Percentiles rank a stretch among this genome's conserved stretches.
phyloP scores from a whole-genome alignment of 2,888 invertebrate genomes.

The Apodemia hepburni region DNA sequence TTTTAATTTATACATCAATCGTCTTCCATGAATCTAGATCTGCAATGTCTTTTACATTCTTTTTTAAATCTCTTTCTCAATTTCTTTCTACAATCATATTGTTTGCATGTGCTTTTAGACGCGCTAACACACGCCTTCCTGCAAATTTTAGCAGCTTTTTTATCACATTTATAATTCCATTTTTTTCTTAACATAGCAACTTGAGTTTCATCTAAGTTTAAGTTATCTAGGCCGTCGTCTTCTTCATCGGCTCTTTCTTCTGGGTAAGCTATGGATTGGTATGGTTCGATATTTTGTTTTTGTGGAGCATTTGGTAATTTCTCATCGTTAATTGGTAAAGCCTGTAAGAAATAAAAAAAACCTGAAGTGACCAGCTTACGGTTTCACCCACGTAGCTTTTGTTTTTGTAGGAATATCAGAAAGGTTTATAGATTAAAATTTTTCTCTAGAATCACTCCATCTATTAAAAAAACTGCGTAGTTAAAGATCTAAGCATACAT shows the following conservation, averaged over 20 bases:
- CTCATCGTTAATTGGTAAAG: background rate
- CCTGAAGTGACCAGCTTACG: too few species aligned
- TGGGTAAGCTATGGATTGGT: constrained; percentile 17
- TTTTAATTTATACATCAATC: background rate
- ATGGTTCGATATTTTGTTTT: constrained; percentile 18
- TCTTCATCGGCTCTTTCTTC: background rate
- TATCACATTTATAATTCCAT: constrained; percentile 37
- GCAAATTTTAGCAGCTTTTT: constrained; percentile 38
- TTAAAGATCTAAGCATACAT: too few species aligned
- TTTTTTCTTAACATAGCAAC: constrained; percentile 33
- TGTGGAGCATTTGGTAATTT: background rate
- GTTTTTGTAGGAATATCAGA: too few species aligned
- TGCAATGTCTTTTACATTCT: constrained; percentile 43
- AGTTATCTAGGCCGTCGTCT: constrained; percentile 23
- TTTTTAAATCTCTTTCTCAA: constrained; percentile 41
- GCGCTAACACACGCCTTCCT: constrained; percentile 39
- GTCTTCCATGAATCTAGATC: constrained; percentile 29
- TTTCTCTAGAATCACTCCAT: background rate
- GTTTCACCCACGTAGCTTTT: too few species aligned
- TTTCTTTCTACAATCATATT: constrained; percentile 37
- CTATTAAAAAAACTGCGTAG: too few species aligned
- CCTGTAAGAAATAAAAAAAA: too few species aligned
- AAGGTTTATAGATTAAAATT: too few species aligned
- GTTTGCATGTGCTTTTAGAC: constrained; percentile 34
- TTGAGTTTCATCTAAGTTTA: constrained; percentile 28